Evolutionary conservation across 1,140 invertebrate genomes (phyloP).

Genomic region (Solenopsis fugax): DNA sequence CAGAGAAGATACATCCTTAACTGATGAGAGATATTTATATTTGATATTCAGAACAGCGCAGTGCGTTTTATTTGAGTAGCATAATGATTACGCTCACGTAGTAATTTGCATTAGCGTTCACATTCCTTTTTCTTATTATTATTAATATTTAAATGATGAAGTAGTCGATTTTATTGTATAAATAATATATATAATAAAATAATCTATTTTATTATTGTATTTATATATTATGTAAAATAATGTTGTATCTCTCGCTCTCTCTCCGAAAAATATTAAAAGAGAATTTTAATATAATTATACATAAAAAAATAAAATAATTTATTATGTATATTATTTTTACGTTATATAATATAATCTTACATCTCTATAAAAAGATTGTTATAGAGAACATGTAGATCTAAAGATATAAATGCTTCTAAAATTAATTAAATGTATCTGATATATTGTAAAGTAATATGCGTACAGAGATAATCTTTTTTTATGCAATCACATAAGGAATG

Average conservation of each 20-base stretch:
- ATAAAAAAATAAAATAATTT: too few relatives aligned
- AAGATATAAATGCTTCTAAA: neutral
- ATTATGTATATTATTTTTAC: neutral
- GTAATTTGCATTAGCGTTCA: neutral
- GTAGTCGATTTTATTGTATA: neutral
- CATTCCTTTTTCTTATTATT: too few relatives aligned
- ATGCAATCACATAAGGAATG: neutral
- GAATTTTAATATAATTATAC: neutral
- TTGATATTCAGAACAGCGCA: neutral
- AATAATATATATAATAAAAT: neutral
- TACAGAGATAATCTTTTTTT: neutral
- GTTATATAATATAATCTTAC: neutral
- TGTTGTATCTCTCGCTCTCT: too few relatives aligned
- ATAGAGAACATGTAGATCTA: neutral
- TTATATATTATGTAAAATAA: neutral
- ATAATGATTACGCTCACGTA: neutral
- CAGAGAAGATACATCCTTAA: neutral
- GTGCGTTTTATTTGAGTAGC: neutral
- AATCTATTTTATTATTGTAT: neutral
- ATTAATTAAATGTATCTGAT: neutral
- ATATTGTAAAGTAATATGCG: neutral
- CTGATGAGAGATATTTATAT: neutral
- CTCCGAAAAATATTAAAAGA: neutral
- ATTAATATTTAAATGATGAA: neutral
- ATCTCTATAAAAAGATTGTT: neutral